A percentile compares a stretch with the other conserved stretches of the same genome.
These are phyloP conservation scores for Aphrophora alni DNA, from an alignment of 2,888 invertebrate genomes.

Conservation along the genomic window DNA sequence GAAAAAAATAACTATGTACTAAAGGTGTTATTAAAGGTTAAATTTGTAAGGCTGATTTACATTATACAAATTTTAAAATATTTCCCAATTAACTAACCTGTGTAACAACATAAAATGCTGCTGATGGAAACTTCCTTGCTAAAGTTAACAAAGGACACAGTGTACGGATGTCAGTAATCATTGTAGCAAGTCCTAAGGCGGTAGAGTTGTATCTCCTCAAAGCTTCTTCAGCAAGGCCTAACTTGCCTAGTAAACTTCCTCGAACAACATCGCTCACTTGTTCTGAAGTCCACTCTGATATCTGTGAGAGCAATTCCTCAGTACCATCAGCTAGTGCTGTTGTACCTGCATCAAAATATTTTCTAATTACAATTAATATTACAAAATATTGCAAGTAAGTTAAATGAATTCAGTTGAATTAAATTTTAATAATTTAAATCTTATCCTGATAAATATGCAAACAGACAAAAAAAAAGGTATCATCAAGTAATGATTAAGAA, in stretches of 20 bases:
- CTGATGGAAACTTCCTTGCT: slow-evolving; percentile 58
- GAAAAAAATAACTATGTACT: too few relatives aligned
- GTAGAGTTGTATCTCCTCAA: slow-evolving; percentile 71
- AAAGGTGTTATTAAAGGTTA: too few relatives aligned
- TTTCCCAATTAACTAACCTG: slow-evolving; percentile 51
- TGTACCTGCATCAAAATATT: slow-evolving; percentile 46
- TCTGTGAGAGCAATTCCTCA: slow-evolving; percentile 64
- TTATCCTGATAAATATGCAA: too few relatives aligned
- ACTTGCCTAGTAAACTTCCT: slow-evolving; percentile 64
- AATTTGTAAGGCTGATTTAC: too few relatives aligned
- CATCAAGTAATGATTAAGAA: too few relatives aligned
- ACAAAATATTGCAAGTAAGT: too few relatives aligned
- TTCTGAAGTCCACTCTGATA: slow-evolving; percentile 70
- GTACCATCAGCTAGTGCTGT: slow-evolving; percentile 73
- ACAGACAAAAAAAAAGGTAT: too few relatives aligned
- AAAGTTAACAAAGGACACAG: slow-evolving; percentile 78
- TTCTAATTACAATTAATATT: background rate
- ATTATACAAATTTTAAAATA: too few relatives aligned
- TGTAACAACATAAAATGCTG: slow-evolving; percentile 58
- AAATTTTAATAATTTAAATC: too few relatives aligned
- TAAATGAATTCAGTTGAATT: too few relatives aligned
- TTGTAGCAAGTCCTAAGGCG: slow-evolving; percentile 69
- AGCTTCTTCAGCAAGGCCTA: slow-evolving; percentile 67
- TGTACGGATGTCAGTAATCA: slow-evolving; percentile 81
- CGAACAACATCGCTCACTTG: slow-evolving; percentile 69